Evolutionary conservation across 2,888 invertebrate genomes (phyloP).

Genomic region (Branchellion lobata): DNA sequence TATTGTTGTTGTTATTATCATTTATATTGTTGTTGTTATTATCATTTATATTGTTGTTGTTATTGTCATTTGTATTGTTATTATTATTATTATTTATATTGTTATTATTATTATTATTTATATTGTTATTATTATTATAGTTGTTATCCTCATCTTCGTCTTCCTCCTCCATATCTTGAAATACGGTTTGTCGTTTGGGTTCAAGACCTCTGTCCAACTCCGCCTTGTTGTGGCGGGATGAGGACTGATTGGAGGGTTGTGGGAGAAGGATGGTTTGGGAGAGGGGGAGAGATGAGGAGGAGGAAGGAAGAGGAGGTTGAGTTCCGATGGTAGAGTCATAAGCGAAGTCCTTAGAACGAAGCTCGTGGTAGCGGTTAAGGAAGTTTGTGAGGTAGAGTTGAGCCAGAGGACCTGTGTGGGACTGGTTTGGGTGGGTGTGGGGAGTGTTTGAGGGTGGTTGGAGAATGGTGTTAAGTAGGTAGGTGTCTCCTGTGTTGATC

Average conservation of each 20-base stretch:
- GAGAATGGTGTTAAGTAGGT: background rate
- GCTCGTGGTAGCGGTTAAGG: conserved; percentile 30
- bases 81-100: background rate
- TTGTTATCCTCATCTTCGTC: background rate
- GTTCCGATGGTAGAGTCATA: conserved; percentile 1
- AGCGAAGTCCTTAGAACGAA: conserved; percentile 30
- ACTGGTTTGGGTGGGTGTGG: background rate
- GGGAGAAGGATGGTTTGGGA: background rate
- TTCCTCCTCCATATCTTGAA: background rate
- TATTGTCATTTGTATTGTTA: background rate
- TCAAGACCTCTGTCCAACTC: background rate
- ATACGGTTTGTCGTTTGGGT: background rate
- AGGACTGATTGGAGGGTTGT: background rate
- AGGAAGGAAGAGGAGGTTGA: background rate
- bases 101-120: background rate
- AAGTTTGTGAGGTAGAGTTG: conserved; percentile 38
- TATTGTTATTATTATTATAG: conserved; percentile 17
- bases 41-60: conserved; percentile 6
- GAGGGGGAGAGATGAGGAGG: too few relatives aligned
- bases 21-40: background rate
- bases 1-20: background rate
- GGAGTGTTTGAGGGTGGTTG: background rate
- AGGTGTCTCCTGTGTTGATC: too few relatives aligned
- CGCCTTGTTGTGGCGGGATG: background rate
- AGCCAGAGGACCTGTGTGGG: background rate